Conservation (phyloP, 2,797 vertebrate genomes). For the Gymnopithys bicolor region DNA sequence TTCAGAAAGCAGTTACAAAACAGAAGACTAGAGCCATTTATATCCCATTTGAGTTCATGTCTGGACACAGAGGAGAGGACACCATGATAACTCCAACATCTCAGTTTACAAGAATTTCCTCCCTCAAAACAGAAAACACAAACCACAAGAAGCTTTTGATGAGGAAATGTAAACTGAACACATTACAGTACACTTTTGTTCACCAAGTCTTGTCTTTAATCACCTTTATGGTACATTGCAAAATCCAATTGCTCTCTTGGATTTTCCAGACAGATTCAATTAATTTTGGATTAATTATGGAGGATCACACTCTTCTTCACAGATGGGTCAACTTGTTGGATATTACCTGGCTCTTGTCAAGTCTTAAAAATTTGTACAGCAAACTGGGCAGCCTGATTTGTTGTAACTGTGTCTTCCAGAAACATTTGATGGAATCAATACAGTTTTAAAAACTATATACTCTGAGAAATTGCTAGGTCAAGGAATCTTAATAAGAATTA, state of each 20-base stretch:
- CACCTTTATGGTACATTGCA: neutral
- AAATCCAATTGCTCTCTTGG: neutral
- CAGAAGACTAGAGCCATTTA: neutral
- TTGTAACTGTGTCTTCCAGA: neutral
- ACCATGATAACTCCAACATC: neutral
- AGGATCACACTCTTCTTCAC: neutral
- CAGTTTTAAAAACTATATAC: neutral
- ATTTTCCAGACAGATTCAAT: neutral
- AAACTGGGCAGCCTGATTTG: neutral
- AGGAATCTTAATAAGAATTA: constrained; percentile 41
- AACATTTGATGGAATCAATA: neutral
- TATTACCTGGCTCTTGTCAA: neutral
- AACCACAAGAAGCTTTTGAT: neutral
- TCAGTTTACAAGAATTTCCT: neutral
- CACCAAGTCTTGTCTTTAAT: neutral
- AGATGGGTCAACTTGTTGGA: neutral
- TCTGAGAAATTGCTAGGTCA: neutral
- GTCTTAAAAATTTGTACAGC: neutral
- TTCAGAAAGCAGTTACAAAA: neutral
- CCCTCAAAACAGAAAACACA: neutral
- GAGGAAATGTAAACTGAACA: neutral
- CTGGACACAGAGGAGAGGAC: neutral
- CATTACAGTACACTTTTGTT: neutral
- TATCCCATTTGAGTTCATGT: neutral
- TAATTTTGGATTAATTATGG: neutral